Base-by-base conservation (phyloP, 2,113 vertebrate species). In the Toxotes jaculatrix region DNA sequence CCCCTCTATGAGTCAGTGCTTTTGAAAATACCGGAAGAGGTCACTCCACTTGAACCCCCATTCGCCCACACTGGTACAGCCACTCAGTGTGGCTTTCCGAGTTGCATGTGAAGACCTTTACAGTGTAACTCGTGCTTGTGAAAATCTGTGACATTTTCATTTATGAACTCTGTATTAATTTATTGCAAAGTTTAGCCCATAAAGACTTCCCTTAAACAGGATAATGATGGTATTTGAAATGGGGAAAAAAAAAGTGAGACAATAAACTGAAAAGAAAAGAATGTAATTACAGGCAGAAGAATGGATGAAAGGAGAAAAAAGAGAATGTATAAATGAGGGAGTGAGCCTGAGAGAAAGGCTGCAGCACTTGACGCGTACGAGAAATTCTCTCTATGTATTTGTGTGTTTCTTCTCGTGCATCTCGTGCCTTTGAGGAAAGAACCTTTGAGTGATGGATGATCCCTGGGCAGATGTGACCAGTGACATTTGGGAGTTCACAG, bases 401-500 rank as follows among this genome's bases (percentile, higher is more conserved):
- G 31, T 53, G 32, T 67, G 27, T 72, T 77, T 66, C 38, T 63
- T 64, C 64, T 79, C 27, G 34, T 31, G 55, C 56, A 60, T 81
- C 60, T 77, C 27, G 32, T 31, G 55, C 56, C 61, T 81, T 71
- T 74, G 19, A 61, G 43, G 65, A 66, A 63, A 23, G 1, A 85
- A 74, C 57, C 56, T 62, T 49, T 75, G 57, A 81, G 43, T 75
- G 72, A 89, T 21, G 6, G 72, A 87, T 81, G 70, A 84, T 76
- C 36, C 38, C 34, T 27, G 8, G 55, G 53, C 49, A 87, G 75
- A 82, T 82, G 87, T 80, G 83, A 69, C 55, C 68, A 12, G 51
- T 91, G 85, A 86, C 88, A 88, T 93, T 90, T 89, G 36, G 40
- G 34, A 72, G 74, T 74, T 85, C 70, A 74, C 23, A 31, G 19